A percentile compares a stretch with the other conserved stretches of the same genome.
Conservation (phyloP, 2,797 vertebrate genomes). For the Catharus ustulatus region DNA sequence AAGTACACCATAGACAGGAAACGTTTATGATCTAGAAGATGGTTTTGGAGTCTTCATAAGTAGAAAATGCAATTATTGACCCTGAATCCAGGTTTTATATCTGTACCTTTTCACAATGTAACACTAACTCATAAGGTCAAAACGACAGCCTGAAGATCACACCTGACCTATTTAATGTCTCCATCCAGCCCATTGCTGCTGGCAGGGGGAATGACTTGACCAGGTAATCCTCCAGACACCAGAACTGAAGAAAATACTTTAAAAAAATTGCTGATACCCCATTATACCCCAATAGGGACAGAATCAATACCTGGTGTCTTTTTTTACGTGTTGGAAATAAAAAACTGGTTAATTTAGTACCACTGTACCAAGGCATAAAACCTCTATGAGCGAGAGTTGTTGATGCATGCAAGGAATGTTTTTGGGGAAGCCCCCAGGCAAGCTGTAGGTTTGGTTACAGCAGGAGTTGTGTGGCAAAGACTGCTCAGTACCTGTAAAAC, state of each 20-base stretch:
- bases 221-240: not conserved
- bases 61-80: not conserved
- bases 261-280: not conserved
- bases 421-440: not conserved
- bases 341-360: not conserved
- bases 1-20: not conserved
- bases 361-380: not conserved
- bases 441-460: not conserved
- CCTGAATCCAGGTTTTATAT: not conserved
- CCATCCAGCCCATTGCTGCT: not conserved
- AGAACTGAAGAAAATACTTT: not conserved
- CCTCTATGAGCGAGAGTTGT: not conserved
- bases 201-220: not conserved
- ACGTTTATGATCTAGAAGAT: not conserved
- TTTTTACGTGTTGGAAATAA: not conserved
- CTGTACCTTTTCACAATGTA: not conserved
- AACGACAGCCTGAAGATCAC: not conserved
- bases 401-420: not conserved
- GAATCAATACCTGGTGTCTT: not conserved
- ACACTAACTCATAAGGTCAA: not conserved
- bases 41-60: not conserved
- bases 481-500: accelerated
- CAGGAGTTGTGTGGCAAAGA: not conserved
- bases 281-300: not conserved
- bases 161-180: not conserved